Evolutionary conservation across 2,888 invertebrate species (phyloP).

Genomic region (Aspidiotus rigidus): DNA sequence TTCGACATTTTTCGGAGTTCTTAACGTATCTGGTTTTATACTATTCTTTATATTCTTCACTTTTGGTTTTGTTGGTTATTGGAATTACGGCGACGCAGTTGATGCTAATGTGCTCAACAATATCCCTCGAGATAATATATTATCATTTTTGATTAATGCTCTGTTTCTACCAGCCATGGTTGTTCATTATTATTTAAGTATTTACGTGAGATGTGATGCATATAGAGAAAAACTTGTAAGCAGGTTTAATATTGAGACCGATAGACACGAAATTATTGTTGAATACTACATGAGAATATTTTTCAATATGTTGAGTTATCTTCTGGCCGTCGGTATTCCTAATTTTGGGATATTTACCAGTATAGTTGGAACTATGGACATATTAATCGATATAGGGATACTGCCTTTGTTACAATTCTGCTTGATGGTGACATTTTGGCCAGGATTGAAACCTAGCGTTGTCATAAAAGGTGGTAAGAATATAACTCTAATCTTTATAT

Average conservation of each 20-base stretch:
- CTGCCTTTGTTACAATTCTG: not conserved
- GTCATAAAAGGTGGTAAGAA: not conserved
- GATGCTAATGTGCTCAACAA: slow-evolving; percentile 79
- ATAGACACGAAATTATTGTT: not conserved
- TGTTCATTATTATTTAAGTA: slow-evolving; percentile 2
- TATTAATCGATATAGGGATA: slow-evolving; percentile 14
- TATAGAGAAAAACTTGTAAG: not conserved
- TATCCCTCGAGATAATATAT: slow-evolving; percentile 48
- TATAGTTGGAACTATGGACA: not conserved
- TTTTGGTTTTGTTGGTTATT: slow-evolving; percentile 83
- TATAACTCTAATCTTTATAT: not conserved
- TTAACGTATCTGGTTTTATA: slow-evolving; percentile 69
- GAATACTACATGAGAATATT: not conserved
- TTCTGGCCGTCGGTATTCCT: slow-evolving; percentile 9
- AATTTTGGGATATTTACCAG: slow-evolving; percentile 11
- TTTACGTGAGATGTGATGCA: slow-evolving; percentile 10
- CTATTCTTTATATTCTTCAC: slow-evolving; percentile 73
- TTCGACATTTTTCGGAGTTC: slow-evolving; percentile 67
- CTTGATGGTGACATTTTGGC: no score
- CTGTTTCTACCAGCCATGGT: not conserved
- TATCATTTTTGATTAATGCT: not conserved
- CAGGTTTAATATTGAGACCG: no score
- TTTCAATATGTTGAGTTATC: not conserved
- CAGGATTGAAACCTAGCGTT: no score
- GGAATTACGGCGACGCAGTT: slow-evolving; percentile 65